phyloP scores from a whole-genome alignment of 1,140 invertebrate genomes.

The Pinna nobilis region DNA sequence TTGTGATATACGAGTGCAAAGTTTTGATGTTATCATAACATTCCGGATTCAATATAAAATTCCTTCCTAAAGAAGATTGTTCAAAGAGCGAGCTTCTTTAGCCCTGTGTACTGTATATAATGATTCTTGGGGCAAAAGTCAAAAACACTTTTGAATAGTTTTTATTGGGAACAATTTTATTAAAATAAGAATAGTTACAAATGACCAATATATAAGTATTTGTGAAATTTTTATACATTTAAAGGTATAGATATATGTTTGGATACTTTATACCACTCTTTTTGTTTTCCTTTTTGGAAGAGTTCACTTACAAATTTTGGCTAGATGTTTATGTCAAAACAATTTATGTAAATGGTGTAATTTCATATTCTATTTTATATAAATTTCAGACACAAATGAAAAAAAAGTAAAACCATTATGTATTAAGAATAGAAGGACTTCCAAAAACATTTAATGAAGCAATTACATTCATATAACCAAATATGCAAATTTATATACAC shows the following conservation, averaged over 20 bases:
- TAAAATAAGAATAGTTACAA: too few species aligned
- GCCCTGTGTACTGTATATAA: conserved; percentile 5
- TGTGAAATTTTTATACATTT: neutral
- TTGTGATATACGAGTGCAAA: neutral
- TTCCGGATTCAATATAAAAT: conserved; percentile 6
- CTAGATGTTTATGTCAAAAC: conserved; percentile 9
- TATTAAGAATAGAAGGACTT: conserved; percentile 28
- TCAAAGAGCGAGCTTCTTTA: conserved; percentile 15
- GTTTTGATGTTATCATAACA: conserved; percentile 8
- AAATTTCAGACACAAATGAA: conserved; percentile 19
- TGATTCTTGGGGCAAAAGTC: conserved; percentile 7
- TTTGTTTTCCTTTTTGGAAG: neutral
- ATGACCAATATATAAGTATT: neutral
- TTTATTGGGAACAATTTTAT: conserved; percentile 13
- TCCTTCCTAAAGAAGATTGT: conserved; percentile 6
- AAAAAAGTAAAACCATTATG: conserved; percentile 12
- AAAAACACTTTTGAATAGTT: neutral
- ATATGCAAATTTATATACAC: conserved; percentile 41
- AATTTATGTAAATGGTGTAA: conserved; percentile 9
- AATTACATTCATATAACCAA: conserved; percentile 30
- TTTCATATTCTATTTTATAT: conserved; percentile 33
- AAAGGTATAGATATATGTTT: conserved; percentile 17
- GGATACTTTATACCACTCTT: conserved; percentile 15
- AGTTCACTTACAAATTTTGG: conserved; percentile 2
- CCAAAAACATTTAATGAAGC: conserved; percentile 29